Base-by-base conservation (phyloP, 2,888 invertebrate species). In the Catocala fraxini region DNA sequence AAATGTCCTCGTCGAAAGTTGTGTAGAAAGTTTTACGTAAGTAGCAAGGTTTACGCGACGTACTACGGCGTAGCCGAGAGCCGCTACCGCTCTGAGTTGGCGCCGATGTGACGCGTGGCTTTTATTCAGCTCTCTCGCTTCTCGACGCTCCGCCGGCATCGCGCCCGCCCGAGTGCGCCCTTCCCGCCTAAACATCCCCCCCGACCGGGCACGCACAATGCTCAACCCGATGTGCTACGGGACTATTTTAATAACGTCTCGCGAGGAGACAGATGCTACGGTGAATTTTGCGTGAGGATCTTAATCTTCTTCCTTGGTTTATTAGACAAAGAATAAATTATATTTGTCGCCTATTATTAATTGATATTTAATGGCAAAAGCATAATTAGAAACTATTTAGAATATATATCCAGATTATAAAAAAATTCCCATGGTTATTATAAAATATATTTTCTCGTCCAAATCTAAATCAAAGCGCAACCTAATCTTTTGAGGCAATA, bases 81-180 rank as follows among this genome's bases (percentile, higher is more conserved):
- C 86, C 81, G 81, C 79, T 80, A 75, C 71, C 84, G 86, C 84
- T 92, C 89, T 93, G 92, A 79, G 71, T 83, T 72, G 81, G 75
- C 77, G 79, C 72, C 79, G 58, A 63, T 68, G 75, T 67, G 81
- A 65, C 89, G 85, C 83, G 72, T 80, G 86, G 83, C 88, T 92
- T 93, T 85, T 92, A 91, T 87, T 76, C 67, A 69, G 55, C 48
- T 57, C 53, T 6, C 6, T 39, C 35, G 35, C 1, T 9, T 39
- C 25, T 7, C 35, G 35, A 39, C 35, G 58, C 63, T 47, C 46
- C 63, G 52, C 46, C 63, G 52, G 54, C 55, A 67, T 66, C 66
- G 68, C 73, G 63, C 70, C 75, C 70, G 68, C 63, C 64, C 34
- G 52, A 65, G 60, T 48, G 63, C 79, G 56, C 74, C 74, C 80